Percentiles rank a stretch among this genome's conserved stretches.
Conservation (phyloP, 2,113 vertebrate genomes). For the Heterotilapia buettikoferi region DNA sequence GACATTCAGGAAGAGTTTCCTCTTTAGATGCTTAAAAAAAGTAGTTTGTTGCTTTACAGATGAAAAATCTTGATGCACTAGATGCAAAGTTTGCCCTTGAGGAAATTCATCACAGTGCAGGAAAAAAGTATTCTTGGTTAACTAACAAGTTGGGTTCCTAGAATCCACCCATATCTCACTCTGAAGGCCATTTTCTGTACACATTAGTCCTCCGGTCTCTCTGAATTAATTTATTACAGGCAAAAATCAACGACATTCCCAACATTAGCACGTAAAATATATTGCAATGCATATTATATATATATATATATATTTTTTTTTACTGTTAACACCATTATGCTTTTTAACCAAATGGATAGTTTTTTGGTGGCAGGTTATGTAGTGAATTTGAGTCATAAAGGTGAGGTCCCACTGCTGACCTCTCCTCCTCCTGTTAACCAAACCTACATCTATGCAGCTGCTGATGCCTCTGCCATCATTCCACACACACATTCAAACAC, state of each 20-base stretch:
- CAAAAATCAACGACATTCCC: neutral
- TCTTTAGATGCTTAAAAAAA: neutral
- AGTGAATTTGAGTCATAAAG: neutral
- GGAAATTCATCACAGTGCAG: neutral
- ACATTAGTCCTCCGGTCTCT: neutral
- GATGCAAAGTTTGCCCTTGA: neutral
- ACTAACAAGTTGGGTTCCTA: neutral
- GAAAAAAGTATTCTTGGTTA: neutral
- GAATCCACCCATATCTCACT: neutral
- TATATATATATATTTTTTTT: neutral
- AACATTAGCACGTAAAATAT: neutral
- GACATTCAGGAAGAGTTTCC: neutral
- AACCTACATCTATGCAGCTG: slow-evolving; percentile 51
- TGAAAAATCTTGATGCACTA: neutral
- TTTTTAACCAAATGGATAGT: neutral
- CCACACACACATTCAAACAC: neutral
- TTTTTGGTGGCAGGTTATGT: neutral
- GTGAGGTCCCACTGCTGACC: neutral
- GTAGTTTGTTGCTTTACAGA: neutral
- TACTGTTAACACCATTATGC: neutral
- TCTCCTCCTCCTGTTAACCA: neutral
- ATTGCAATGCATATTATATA: neutral
- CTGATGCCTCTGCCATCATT: neutral
- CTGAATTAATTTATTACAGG: neutral
- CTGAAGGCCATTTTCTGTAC: neutral